These are phyloP conservation scores for Australoheros scitulus DNA, from an alignment of 2,113 vertebrate species.

Conservation along the genomic window DNA sequence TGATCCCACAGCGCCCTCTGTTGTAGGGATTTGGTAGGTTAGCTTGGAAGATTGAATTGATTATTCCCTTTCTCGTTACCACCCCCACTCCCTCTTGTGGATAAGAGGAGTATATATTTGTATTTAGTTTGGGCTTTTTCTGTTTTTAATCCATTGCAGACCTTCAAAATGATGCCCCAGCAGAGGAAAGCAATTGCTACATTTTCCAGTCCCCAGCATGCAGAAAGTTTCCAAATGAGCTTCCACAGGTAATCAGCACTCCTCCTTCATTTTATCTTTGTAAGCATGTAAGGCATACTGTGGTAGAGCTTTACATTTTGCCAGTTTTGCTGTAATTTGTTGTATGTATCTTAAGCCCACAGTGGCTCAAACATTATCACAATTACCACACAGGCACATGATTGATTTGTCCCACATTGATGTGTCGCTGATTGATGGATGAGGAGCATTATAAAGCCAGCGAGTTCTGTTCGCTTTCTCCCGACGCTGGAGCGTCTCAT, in stretches of 20 bases:
- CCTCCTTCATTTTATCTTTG: background rate
- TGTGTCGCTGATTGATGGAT: constrained; percentile 93
- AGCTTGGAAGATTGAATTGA: background rate
- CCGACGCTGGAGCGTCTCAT: background rate
- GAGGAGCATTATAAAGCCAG: constrained; percentile 67
- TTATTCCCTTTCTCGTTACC: constrained; percentile 4
- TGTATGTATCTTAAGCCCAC: constrained; percentile 7
- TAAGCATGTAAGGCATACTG: background rate
- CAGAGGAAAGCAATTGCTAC: constrained; percentile 96
- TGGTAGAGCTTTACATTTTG: background rate
- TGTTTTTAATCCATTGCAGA: constrained; percentile 74
- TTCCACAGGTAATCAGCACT: constrained; percentile 89
- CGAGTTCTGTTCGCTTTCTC: background rate
- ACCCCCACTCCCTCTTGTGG: constrained; percentile 56
- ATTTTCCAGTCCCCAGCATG: constrained; percentile 90
- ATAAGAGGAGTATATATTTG: background rate
- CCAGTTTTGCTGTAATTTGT: background rate
- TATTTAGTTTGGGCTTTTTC: background rate
- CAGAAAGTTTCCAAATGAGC: constrained; percentile 92
- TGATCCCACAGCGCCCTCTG: constrained; percentile 65
- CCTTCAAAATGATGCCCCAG: constrained; percentile 95
- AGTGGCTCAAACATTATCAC: constrained; percentile 35
- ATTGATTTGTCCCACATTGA: constrained; percentile 99
- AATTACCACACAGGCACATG: constrained; percentile 90
- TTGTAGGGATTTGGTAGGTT: constrained; percentile 9